These are phyloP conservation scores for Drosophila lacicola DNA, from an alignment of 2,888 invertebrate species.

Conservation along the genomic window DNA sequence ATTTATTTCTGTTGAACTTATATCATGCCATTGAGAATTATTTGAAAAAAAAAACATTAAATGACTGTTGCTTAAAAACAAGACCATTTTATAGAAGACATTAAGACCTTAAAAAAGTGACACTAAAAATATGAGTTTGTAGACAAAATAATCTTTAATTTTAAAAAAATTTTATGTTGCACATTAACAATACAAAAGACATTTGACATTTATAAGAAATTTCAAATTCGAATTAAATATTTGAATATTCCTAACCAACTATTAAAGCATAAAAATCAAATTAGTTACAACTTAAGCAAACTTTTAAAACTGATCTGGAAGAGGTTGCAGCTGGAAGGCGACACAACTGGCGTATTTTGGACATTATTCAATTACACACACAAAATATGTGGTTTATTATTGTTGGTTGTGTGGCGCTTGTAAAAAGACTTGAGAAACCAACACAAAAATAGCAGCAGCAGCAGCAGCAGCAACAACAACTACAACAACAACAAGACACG, in stretches of 20 bases:
- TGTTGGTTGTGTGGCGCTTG: constrained; percentile 20
- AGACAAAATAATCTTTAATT: no score
- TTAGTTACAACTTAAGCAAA: constrained; percentile 19
- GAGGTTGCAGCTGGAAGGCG: constrained; percentile 20
- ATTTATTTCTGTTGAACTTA: no score
- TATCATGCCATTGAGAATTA: no score
- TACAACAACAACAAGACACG: constrained; percentile 7
- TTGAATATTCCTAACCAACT: not conserved
- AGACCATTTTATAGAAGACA: no score
- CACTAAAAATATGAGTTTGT: no score
- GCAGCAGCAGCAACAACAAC: constrained; percentile 11
- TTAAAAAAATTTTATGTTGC: no score
- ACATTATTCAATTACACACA: constrained; percentile 73
- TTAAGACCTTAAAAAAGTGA: no score
- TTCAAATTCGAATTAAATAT: not conserved
- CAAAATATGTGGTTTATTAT: constrained; percentile 35
- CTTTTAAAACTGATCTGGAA: constrained; percentile 26
- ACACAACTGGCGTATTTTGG: constrained; percentile 38
- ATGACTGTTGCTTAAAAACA: no score
- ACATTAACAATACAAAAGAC: no score
- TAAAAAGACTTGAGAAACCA: constrained; percentile 65
- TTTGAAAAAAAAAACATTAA: no score
- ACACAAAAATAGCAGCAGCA: constrained; percentile 7
- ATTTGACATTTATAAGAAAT: no score
- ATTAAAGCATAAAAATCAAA: constrained; percentile 15